A percentile compares a stretch with the other conserved stretches of the same genome.
These are phyloP conservation scores for Drosophila subpulchrella DNA, from an alignment of 1,140 invertebrate species.

Conservation along the genomic window DNA sequence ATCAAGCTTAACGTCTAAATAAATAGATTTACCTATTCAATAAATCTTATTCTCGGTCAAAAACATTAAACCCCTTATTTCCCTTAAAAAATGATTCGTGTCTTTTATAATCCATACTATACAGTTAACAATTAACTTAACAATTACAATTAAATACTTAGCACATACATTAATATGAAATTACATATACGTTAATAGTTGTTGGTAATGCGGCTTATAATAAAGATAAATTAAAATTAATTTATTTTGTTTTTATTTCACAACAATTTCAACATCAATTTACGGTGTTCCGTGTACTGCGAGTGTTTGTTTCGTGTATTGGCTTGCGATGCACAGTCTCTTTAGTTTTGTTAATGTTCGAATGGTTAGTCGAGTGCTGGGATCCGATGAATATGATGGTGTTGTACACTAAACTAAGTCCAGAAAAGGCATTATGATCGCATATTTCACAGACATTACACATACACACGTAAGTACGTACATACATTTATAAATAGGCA, in stretches of 20 bases:
- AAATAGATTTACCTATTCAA: background rate
- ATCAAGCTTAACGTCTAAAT: background rate
- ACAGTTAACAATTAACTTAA: slow-evolving; percentile 60
- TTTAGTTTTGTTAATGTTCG: slow-evolving; percentile 22
- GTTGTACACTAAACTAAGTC: slow-evolving; percentile 47
- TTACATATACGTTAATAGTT: slow-evolving; percentile 52
- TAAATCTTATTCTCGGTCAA: no score
- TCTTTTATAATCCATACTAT: slow-evolving; percentile 20
- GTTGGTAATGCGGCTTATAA: slow-evolving; percentile 48
- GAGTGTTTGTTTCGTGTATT: slow-evolving; percentile 6
- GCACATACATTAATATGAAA: slow-evolving; percentile 62
- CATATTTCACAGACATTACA: slow-evolving; percentile 42
- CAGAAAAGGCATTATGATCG: slow-evolving; percentile 50
- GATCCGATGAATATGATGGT: slow-evolving; percentile 29
- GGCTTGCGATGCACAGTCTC: slow-evolving; percentile 20
- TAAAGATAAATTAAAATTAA: slow-evolving; percentile 55
- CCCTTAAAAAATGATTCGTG: background rate
- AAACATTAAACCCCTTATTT: background rate
- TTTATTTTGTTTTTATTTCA: slow-evolving; percentile 29
- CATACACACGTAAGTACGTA: slow-evolving; percentile 24
- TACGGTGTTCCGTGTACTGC: slow-evolving; percentile 40
- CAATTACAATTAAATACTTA: slow-evolving; percentile 61
- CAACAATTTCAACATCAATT: slow-evolving; percentile 63
- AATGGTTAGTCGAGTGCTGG: slow-evolving; percentile 33
- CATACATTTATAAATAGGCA: slow-evolving; percentile 32